Percentiles rank a stretch among this genome's conserved stretches.
phyloP scores from a whole-genome alignment of 2,797 vertebrate genomes.

The Clarias laeviceps region DNA sequence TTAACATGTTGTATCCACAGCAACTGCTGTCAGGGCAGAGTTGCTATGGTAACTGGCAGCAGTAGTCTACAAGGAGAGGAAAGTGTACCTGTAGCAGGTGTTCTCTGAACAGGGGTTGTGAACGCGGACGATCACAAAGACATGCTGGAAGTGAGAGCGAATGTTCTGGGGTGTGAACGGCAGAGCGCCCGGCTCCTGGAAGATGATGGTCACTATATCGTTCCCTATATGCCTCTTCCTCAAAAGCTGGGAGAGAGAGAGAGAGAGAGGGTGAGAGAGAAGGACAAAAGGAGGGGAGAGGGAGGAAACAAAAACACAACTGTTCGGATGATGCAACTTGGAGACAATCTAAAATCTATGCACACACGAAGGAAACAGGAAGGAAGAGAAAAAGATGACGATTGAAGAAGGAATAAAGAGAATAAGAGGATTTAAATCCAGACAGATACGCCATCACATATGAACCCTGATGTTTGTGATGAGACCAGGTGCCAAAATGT shows the following conservation, averaged over 20 bases:
- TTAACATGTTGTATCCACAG: constrained; percentile 39
- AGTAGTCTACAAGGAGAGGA: not conserved
- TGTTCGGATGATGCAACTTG: constrained; percentile 9
- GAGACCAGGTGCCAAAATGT: not conserved
- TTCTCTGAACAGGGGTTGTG: constrained; percentile 88
- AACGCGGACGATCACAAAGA: constrained; percentile 90
- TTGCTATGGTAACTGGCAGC: constrained; percentile 50
- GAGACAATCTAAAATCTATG: constrained; percentile 9
- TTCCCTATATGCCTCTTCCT: constrained; percentile 96
- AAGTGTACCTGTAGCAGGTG: constrained; percentile 85
- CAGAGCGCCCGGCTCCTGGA: constrained; percentile 90
- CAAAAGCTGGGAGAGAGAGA: constrained; percentile 76
- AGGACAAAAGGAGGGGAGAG: constrained; percentile 7
- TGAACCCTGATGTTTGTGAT: not conserved
- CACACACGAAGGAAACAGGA: not conserved
- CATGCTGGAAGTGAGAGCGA: constrained; percentile 95
- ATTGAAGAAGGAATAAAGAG: constrained; percentile 43
- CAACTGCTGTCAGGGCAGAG: constrained; percentile 27
- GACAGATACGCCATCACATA: not conserved
- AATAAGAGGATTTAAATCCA: constrained; percentile 25
- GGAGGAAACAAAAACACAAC: constrained; percentile 17
- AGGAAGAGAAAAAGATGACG: constrained; percentile 39
- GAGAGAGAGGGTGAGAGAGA: not conserved
- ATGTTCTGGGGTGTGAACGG: constrained; percentile 94
- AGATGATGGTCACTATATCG: constrained; percentile 96